Conservation (phyloP, 2,113 vertebrate species). For the Myocastor coypus region DNA sequence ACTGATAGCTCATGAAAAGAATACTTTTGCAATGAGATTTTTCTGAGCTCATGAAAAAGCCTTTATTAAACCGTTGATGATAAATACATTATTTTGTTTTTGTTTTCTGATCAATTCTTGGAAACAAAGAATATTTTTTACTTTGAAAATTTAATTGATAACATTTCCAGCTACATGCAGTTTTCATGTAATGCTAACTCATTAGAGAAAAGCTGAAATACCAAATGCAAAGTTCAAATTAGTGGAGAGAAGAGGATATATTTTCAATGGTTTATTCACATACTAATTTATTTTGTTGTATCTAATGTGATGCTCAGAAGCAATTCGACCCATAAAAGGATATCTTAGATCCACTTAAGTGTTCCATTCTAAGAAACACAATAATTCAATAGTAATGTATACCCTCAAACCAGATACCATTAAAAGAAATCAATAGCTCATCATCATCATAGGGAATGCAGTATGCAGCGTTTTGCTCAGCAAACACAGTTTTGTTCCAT, state of each 20-base stretch:
- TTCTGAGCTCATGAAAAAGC: conserved; percentile 18
- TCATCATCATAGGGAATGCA: conserved; percentile 40
- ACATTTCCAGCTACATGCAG: not conserved
- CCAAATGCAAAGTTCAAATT: conserved; percentile 56
- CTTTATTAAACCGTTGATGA: not conserved
- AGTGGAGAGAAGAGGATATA: conserved; percentile 23
- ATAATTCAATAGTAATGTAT: conserved; percentile 68
- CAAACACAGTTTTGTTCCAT: conserved; percentile 59
- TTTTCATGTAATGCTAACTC: not conserved
- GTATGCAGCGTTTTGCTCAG: conserved; percentile 41
- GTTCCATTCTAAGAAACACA: conserved; percentile 63
- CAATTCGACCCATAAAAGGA: conserved; percentile 72
- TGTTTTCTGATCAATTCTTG: conserved; percentile 34
- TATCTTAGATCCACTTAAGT: conserved; percentile 65
- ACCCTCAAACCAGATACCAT: conserved; percentile 63
- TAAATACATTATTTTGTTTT: conserved; percentile 10
- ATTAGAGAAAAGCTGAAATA: conserved; percentile 57
- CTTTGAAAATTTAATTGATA: conserved; percentile 49
- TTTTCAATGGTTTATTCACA: conserved; percentile 62
- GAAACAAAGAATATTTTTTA: conserved; percentile 46
- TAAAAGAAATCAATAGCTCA: conserved; percentile 71
- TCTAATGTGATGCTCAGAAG: conserved; percentile 60
- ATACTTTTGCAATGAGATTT: conserved; percentile 21
- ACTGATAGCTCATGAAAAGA: not conserved
- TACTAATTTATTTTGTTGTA: conserved; percentile 68